These are phyloP conservation scores for Papilio polyxenes DNA, from an alignment of 1,140 invertebrate genomes.

Conservation along the genomic window DNA sequence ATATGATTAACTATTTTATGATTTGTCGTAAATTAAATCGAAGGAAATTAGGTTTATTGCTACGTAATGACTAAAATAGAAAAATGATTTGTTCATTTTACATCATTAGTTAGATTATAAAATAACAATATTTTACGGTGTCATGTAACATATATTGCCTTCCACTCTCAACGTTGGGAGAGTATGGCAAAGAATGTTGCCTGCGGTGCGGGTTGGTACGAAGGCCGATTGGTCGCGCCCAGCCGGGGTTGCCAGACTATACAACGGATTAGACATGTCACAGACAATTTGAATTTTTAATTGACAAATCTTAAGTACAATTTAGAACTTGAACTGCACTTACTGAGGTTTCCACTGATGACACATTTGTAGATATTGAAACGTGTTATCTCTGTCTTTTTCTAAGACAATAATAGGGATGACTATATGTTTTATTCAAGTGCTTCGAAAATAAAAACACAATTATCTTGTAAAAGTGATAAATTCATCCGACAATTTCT, in stretches of 20 bases:
- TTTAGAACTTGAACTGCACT: too few relatives aligned
- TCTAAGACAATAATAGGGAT: too few relatives aligned
- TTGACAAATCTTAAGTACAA: too few relatives aligned
- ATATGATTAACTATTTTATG: too few relatives aligned
- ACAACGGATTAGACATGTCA: neutral
- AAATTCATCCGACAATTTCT: too few relatives aligned
- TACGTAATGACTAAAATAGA: too few relatives aligned
- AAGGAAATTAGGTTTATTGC: too few relatives aligned
- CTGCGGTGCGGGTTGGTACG: constrained; percentile 1
- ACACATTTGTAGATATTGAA: neutral
- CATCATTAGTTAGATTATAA: neutral
- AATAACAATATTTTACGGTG: neutral
- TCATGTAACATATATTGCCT: neutral
- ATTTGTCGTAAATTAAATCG: too few relatives aligned
- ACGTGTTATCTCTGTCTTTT: too few relatives aligned
- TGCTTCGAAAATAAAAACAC: too few relatives aligned
- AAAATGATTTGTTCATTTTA: neutral
- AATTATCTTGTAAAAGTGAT: too few relatives aligned
- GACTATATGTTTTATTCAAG: too few relatives aligned
- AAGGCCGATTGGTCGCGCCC: constrained; percentile 12
- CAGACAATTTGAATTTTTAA: neutral
- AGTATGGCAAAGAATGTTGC: constrained; percentile 16
- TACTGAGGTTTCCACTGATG: neutral
- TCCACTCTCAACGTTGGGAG: neutral
- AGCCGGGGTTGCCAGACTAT: neutral